These are phyloP conservation scores for Eugnorisma glareosa DNA, from an alignment of 2,888 invertebrate genomes.

Conservation along the genomic window DNA sequence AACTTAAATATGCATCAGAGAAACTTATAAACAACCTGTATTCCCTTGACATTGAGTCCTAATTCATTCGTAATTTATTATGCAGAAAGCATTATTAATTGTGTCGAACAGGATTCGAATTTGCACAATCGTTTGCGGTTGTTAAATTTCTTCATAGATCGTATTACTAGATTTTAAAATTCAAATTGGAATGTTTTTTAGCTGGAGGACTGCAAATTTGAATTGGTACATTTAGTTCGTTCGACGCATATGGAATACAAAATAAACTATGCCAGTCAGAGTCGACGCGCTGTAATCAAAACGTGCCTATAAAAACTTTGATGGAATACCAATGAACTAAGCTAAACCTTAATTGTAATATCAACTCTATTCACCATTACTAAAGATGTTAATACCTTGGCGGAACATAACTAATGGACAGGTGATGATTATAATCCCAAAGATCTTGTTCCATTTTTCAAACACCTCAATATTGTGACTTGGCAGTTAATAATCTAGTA, in stretches of 20 bases:
- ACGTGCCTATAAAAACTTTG: slow-evolving; percentile 77
- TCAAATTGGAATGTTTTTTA: slow-evolving; percentile 45
- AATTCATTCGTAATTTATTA: slow-evolving; percentile 53
- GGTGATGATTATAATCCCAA: slow-evolving; percentile 49
- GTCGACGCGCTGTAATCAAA: slow-evolving; percentile 67
- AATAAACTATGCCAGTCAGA: slow-evolving; percentile 69
- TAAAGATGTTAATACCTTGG: slow-evolving; percentile 27
- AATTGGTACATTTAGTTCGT: slow-evolving; percentile 69
- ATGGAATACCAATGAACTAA: slow-evolving; percentile 76
- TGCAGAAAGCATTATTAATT: slow-evolving; percentile 48
- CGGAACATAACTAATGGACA: slow-evolving; percentile 12
- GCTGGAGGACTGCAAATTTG: slow-evolving; percentile 50
- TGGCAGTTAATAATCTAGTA: slow-evolving; percentile 39
- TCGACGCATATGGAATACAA: slow-evolving; percentile 77
- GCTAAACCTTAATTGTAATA: slow-evolving; percentile 22
- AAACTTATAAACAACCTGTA: slow-evolving; percentile 51
- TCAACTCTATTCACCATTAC: not conserved
- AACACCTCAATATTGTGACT: slow-evolving; percentile 31
- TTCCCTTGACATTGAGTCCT: slow-evolving; percentile 53
- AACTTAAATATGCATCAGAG: slow-evolving; percentile 49
- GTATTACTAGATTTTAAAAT: slow-evolving; percentile 42
- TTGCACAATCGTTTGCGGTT: slow-evolving; percentile 32
- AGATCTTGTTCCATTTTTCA: slow-evolving; percentile 55
- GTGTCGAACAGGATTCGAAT: slow-evolving; percentile 62
- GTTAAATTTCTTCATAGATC: not conserved